Conservation (phyloP, 2,888 invertebrate genomes). For the Plagodis dolabraria region DNA sequence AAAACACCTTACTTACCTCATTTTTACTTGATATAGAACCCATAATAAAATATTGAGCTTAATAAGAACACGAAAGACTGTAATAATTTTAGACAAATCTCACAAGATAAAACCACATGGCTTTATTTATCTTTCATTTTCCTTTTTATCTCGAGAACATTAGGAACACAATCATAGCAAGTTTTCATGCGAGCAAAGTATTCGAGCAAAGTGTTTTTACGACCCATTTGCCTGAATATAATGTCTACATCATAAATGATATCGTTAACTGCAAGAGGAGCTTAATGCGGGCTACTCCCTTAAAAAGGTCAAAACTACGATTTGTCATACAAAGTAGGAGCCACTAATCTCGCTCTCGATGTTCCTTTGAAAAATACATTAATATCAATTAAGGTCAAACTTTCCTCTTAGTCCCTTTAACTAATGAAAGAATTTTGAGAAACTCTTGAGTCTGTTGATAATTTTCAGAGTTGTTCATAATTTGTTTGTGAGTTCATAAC, state of each 20-base stretch:
- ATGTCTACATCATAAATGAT: constrained; percentile 26
- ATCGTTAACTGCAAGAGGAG: constrained; percentile 26
- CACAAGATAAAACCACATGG: neutral
- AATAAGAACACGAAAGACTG: too few relatives aligned
- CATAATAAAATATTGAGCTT: too few relatives aligned
- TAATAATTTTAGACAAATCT: too few relatives aligned
- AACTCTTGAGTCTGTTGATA: constrained; percentile 17
- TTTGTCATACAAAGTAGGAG: constrained; percentile 19
- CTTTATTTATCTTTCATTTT: neutral
- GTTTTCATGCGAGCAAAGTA: constrained; percentile 6
- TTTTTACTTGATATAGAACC: too few relatives aligned
- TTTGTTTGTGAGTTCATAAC: constrained; percentile 10
- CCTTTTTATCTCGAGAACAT: neutral
- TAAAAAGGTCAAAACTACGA: constrained; percentile 27
- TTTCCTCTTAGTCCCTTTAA: constrained; percentile 29
- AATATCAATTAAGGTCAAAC: constrained; percentile 33
- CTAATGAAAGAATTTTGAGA: constrained; percentile 23
- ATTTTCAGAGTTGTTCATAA: constrained; percentile 16
- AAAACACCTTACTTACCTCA: too few relatives aligned
- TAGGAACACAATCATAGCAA: neutral
- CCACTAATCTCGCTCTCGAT: constrained; percentile 22
- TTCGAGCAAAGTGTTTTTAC: constrained; percentile 9
- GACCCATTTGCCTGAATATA: constrained; percentile 22
- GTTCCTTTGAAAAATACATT: constrained; percentile 33
- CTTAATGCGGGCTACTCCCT: constrained; percentile 8